Conservation (phyloP, 2,113 vertebrate species). For the Elaphurus davidianus region DNA sequence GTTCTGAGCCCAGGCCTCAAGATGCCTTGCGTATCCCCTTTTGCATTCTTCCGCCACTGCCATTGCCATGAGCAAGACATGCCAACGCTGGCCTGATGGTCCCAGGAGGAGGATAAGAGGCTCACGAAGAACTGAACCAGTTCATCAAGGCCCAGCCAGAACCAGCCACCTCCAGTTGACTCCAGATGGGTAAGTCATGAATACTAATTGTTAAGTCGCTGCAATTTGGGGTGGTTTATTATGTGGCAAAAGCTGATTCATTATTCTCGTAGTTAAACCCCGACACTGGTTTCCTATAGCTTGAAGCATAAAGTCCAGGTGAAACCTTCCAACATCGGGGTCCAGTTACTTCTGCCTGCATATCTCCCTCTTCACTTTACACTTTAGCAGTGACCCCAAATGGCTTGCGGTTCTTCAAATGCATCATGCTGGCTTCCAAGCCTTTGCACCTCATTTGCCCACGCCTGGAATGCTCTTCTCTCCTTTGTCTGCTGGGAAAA, state of each 20-base stretch:
- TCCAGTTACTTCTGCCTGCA: background rate
- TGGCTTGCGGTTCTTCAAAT: background rate
- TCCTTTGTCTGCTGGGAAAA: slow-evolving; percentile 8
- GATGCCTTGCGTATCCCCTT: background rate
- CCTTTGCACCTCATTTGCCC: background rate
- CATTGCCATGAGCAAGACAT: background rate
- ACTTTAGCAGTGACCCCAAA: background rate
- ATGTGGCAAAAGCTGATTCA: background rate
- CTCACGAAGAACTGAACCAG: background rate
- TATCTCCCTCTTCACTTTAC: background rate
- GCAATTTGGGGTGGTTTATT: background rate
- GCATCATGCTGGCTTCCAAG: background rate
- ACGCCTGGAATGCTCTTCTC: background rate
- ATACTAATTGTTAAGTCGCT: background rate
- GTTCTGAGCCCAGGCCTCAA: background rate
- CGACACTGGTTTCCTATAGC: background rate
- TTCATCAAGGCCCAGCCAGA: background rate
- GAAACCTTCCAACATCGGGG: background rate
- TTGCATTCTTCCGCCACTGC: background rate
- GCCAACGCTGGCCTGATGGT: background rate
- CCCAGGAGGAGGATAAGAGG: background rate
- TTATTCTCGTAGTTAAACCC: background rate
- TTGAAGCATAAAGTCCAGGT: background rate
- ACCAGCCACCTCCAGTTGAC: background rate
- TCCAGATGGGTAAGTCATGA: background rate